Conservation (phyloP, 2,113 vertebrate species). For the Genyomyrus donnyi region DNA sequence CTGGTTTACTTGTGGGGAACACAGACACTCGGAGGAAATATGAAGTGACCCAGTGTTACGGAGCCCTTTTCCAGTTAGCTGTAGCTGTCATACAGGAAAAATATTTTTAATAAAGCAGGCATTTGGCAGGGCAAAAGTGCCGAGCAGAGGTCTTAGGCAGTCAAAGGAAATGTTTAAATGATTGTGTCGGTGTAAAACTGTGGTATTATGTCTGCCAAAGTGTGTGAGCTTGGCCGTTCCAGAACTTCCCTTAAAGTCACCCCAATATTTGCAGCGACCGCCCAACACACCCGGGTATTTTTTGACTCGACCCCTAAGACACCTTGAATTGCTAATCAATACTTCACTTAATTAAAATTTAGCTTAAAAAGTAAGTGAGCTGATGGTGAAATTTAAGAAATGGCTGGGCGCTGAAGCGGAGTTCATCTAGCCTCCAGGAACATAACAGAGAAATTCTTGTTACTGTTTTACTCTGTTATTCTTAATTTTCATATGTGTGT, state of each 20-base stretch:
- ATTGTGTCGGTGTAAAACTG: background rate
- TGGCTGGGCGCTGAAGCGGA: background rate
- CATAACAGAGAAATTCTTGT: background rate
- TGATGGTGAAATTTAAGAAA: background rate
- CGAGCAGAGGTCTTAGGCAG: too few relatives aligned
- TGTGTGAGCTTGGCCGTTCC: too few relatives aligned
- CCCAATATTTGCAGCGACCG: too few relatives aligned
- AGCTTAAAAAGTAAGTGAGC: too few relatives aligned
- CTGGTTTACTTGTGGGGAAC: background rate
- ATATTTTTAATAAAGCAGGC: background rate
- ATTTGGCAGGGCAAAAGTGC: background rate
- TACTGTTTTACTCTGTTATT: background rate
- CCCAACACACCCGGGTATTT: background rate
- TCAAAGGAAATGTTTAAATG: background rate
- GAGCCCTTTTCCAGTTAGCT: background rate
- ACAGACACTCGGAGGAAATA: background rate
- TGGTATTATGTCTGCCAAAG: too few relatives aligned
- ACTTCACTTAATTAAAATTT: too few relatives aligned
- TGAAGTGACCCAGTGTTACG: background rate
- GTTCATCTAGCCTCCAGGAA: background rate
- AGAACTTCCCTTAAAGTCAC: too few relatives aligned
- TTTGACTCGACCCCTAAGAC: background rate
- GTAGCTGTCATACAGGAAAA: background rate
- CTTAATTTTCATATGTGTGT: background rate
- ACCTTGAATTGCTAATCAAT: background rate